These are phyloP conservation scores for Latrodectus hesperus DNA, from an alignment of 2,888 invertebrate genomes.

Conservation along the genomic window DNA sequence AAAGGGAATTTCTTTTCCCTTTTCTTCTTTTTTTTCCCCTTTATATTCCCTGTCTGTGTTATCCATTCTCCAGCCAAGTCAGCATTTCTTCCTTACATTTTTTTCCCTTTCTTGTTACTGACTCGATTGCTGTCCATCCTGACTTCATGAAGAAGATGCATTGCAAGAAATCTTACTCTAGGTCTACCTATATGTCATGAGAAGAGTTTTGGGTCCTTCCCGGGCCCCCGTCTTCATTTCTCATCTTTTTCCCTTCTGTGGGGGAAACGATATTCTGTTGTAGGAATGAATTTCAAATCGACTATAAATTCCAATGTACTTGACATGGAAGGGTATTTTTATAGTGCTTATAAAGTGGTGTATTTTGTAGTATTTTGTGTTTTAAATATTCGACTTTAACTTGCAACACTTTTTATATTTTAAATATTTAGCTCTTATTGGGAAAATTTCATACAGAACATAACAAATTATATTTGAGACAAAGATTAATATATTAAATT, in stretches of 20 bases:
- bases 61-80: conserved; percentile 25
- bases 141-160: conserved; percentile 33
- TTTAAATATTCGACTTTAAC: no score
- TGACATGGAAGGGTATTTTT: no score
- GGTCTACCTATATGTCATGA: conserved; percentile 30
- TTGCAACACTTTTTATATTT: no score
- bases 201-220: conserved; percentile 25
- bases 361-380: no score
- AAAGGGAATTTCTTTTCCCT: conserved; percentile 3
- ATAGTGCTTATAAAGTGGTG: no score
- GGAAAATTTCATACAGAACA: no score
- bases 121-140: not conserved
- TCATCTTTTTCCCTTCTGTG: conserved; percentile 7
- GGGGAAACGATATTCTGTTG: not conserved
- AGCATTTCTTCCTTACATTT: conserved; percentile 12
- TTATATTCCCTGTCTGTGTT: not conserved
- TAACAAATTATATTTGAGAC: no score
- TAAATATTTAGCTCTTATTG: no score
- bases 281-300: not conserved
- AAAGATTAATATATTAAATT: no score
- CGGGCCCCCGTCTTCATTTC: conserved; percentile 4
- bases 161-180: conserved; percentile 29
- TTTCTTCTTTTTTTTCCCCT: not conserved
- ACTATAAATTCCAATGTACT: no score
- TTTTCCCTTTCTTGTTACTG: not conserved